Base-by-base conservation (phyloP, 2,113 vertebrate genomes). In the Oceanites oceanicus region DNA sequence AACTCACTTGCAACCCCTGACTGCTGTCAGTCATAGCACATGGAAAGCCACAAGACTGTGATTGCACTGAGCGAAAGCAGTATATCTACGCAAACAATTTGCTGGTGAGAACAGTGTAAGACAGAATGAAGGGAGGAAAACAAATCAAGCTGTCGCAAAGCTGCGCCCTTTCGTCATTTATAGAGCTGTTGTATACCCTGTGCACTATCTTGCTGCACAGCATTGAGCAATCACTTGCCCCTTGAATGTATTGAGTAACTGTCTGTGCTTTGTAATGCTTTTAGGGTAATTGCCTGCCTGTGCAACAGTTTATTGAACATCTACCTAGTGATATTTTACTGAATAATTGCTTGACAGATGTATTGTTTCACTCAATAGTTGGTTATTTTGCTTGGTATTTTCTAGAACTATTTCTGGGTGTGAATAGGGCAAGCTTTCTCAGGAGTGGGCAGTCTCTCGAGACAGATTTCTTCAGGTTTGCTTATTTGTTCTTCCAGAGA, bases 321-420 rank as follows among this genome's bases (percentile, higher is more conserved):
- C 75, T 75, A 76, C 67, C 75, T 73, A 61, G 91, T 63, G 70
- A 94, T 93, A 89, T 45, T 66, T 89, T 87, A 94, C 92, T 85
- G 84, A 88, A 42, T 78, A 67, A 90, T 83, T 80, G 55, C 67
- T 76, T 86, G 89, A 47, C 1, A 2, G 55, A 58, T 73, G 34
- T 49, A 81, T 75, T 56, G 16, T 62, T 92, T 79, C 67, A 85
- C 63, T 88, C 38, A 65, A 25, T 59, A 78, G 25, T 50, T 84
- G 36, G 52, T 58, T 86, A 20, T 75, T 93, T 89, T 75, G 6
- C 67, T 49, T 81, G 45, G 14, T 85, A 13, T 63, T 85, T 77
- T 86, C 86, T 72, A 79, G 40, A 86, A 67, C 38, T 74, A 8
- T 58, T 91, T 80, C 19, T 66, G 34, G 50, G 40, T 68, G 18